phyloP scores from a whole-genome alignment of 2,113 vertebrate species.

The Fukomys damarensis region DNA sequence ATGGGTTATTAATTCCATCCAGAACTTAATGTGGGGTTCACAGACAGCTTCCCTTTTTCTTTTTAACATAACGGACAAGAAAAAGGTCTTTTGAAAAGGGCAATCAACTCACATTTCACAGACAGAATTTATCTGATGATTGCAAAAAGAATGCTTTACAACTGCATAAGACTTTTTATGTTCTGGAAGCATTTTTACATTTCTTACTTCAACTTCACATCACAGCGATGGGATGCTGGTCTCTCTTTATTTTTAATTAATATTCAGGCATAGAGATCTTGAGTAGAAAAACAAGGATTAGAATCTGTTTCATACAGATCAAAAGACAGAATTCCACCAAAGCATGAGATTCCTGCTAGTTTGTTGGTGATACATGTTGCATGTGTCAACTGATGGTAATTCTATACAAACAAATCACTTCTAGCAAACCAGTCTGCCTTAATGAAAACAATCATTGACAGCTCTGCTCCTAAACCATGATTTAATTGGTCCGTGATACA shows the following conservation, averaged over 20 bases:
- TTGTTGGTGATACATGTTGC: neutral
- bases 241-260: neutral
- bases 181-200: neutral
- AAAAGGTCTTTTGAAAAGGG: neutral
- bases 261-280: neutral
- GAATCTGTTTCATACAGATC: neutral
- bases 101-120: neutral
- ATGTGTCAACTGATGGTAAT: neutral
- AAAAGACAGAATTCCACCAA: neutral
- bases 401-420: neutral
- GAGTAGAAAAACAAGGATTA: neutral
- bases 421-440: neutral
- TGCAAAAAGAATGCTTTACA: neutral
- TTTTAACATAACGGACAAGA: neutral
- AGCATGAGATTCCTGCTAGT: neutral
- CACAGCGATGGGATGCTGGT: neutral
- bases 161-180: neutral
- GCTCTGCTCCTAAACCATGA: neutral
- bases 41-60: neutral
- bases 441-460: neutral
- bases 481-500: neutral
- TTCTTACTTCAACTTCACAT: constrained; percentile 10
- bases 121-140: neutral
- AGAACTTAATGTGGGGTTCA: neutral
- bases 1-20: neutral